Base-by-base conservation (phyloP, 2,888 invertebrate species). In the Athalia rosae region DNA sequence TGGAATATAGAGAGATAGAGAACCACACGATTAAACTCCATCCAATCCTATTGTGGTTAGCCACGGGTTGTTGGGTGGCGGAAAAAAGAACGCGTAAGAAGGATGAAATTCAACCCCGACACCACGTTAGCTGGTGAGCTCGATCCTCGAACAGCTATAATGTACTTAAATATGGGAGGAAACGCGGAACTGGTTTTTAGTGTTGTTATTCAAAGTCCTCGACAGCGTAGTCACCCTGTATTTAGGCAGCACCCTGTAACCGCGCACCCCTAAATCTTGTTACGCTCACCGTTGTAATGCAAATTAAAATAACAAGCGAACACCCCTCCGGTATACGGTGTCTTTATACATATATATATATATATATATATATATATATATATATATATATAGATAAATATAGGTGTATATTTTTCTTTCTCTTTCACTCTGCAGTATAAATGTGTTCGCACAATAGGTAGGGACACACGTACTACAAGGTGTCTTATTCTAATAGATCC, bases 201-300 rank as follows among this genome's bases (percentile, higher is more conserved):
- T 58, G 56, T 58, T 71, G 71, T 71, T 58, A 71, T 71, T 71
- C 58, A 71, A 71, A 58, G 71, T 71, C 28, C 67, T 67, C 67
- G 50, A 67, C 67, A 50, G 28, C 11, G 48, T 67, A 71, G 71
- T 58, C 71, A 58, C 56, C 71, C 71, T 58, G 71, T 71, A 71
- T 58, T 48, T 71, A 58, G 79, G 77, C 74, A 79, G 81, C 83
- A 82, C 81, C 78, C 76, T 63, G 78, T 64, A 64, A 78, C 78
- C 78, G 11, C 62, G 59, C 59, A 62, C 78, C 78, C 83, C 79
- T 63, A 85, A 87, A 86, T 84, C 84, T 84, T 81, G 84, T 85
- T 86, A 85, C 83, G 85, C 83, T 80, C 85, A 86, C 87, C 73
- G 62, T 80, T 88, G 86, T 88, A 83, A 88, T 88, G 88, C 86